Percentiles rank a stretch among this genome's conserved stretches.
These are phyloP conservation scores for Onthophagus sagittarius DNA, from an alignment of 2,888 invertebrate genomes.

Conservation along the genomic window DNA sequence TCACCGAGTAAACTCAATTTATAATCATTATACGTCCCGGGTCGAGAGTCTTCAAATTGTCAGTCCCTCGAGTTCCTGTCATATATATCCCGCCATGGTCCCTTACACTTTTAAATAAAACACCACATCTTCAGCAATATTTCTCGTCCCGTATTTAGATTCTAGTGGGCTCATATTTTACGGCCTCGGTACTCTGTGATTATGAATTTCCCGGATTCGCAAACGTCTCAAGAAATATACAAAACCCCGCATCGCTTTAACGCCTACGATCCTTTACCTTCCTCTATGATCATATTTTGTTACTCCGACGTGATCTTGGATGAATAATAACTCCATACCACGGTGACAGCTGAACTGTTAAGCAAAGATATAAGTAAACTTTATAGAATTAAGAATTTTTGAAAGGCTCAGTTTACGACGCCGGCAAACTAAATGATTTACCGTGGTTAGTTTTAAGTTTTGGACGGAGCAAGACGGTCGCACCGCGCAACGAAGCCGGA, in stretches of 20 bases:
- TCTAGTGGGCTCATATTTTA: not conserved
- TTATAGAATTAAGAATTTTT: not conserved
- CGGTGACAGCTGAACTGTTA: not conserved
- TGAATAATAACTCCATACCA: too few species aligned
- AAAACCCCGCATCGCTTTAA: not conserved
- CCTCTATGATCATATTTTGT: not conserved
- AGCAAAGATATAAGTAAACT: not conserved
- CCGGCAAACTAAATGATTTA: not conserved
- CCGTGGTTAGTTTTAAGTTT: not conserved
- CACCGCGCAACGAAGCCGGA: not conserved
- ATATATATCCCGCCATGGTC: constrained; percentile 8
- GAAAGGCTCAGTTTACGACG: not conserved
- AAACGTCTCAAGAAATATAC: not conserved
- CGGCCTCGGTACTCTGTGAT: not conserved
- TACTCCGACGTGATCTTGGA: too few species aligned
- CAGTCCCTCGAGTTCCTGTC: not conserved
- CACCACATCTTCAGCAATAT: not conserved
- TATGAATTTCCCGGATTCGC: not conserved
- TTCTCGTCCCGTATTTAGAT: not conserved
- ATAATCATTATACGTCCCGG: constrained; percentile 10
- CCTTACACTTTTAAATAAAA: constrained; percentile 12
- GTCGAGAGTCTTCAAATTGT: constrained; percentile 10
- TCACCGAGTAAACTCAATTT: constrained; percentile 11
- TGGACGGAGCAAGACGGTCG: not conserved
- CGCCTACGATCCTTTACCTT: not conserved